These are phyloP conservation scores for Chesias legatella DNA, from an alignment of 2,888 invertebrate species.

Conservation along the genomic window DNA sequence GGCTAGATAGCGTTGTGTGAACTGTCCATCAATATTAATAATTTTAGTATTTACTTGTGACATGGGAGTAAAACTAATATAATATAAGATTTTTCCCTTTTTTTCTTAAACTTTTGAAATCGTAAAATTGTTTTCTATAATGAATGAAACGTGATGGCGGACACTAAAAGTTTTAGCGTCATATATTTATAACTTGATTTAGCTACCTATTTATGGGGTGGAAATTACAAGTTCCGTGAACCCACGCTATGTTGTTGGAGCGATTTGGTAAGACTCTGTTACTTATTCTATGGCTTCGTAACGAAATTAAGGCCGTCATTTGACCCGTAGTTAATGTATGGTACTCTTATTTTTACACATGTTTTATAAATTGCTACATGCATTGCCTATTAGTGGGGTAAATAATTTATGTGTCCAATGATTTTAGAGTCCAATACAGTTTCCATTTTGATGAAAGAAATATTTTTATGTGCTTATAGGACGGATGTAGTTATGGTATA, in stretches of 20 bases:
- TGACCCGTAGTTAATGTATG: conserved; percentile 17
- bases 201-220: conserved; percentile 28
- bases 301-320: conserved; percentile 15
- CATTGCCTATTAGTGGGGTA: conserved; percentile 3
- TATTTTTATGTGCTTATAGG: no score
- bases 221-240: conserved; percentile 36
- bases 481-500: no score
- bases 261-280: conserved; percentile 3
- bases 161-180: conserved; percentile 6
- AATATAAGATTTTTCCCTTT: no score
- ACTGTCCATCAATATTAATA: no score
- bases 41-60: no score
- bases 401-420: conserved; percentile 1
- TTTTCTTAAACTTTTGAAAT: no score
- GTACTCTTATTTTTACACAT: conserved; percentile 25
- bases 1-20: no score
- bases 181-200: conserved; percentile 4
- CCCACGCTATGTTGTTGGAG: conserved; percentile 24
- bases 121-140: no score
- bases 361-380: conserved; percentile 20
- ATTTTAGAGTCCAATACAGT: no score
- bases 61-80: no score
- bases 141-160: conserved; percentile 1
- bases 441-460: no score
- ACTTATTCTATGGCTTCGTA: conserved; percentile 1